Evolutionary conservation across 2,888 invertebrate species (phyloP).

Genomic region (Metallyticus violacea): DNA sequence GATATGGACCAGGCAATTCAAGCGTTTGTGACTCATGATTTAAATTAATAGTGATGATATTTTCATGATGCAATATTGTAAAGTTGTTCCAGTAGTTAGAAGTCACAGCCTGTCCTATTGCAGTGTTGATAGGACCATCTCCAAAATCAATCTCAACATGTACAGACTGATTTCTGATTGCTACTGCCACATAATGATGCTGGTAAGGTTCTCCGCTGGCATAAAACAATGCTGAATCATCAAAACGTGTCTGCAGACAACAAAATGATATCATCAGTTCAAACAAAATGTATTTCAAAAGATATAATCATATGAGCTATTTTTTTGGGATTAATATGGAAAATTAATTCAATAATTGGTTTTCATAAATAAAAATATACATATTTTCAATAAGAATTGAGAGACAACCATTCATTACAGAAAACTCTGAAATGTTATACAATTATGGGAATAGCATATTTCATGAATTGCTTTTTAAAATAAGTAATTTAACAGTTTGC

Average conservation of each 20-base stretch:
- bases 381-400: background rate
- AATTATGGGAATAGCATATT: too few species aligned
- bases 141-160: slow-evolving; percentile 87
- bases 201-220: slow-evolving; percentile 88
- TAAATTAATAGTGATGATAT: slow-evolving; percentile 68
- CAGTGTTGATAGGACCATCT: slow-evolving; percentile 67
- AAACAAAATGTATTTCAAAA: too few species aligned
- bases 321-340: too few species aligned
- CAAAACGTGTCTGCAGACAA: slow-evolving; percentile 72
- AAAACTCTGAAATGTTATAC: too few species aligned
- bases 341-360: background rate
- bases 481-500: too few species aligned
- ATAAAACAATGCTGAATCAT: slow-evolving; percentile 88
- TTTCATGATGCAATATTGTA: slow-evolving; percentile 77
- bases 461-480: too few species aligned
- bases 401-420: too few species aligned
- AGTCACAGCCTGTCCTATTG: slow-evolving; percentile 66
- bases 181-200: slow-evolving; percentile 86
- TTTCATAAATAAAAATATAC: background rate
- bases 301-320: too few species aligned
- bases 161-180: slow-evolving; percentile 77
- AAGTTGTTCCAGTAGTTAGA: slow-evolving; percentile 86
- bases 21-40: slow-evolving; percentile 69
- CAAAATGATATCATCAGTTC: background rate
- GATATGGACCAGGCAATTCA: slow-evolving; percentile 67